phyloP scores from a whole-genome alignment of 2,888 invertebrate genomes.

The Polymixis lichenea region DNA sequence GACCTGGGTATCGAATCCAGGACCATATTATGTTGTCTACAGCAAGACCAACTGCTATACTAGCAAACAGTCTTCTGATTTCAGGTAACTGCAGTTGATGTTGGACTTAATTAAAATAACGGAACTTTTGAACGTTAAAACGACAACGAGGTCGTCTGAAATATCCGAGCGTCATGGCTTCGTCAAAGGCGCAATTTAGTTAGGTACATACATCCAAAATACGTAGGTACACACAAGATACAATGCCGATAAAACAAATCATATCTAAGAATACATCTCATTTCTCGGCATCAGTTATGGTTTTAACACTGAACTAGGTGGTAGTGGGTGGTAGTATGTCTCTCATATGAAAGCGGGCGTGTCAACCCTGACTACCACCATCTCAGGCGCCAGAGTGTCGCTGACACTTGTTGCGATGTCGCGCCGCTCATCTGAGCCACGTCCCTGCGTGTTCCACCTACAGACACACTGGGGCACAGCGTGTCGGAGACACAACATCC shows the following conservation, averaged over 20 bases:
- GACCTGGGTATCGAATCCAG: neutral
- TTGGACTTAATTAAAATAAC: neutral
- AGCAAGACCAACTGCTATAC: neutral
- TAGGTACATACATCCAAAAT: no score
- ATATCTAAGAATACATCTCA: neutral
- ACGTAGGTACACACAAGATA: neutral
- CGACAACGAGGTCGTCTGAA: neutral
- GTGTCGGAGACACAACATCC: neutral
- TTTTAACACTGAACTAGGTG: no score
- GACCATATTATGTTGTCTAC: neutral
- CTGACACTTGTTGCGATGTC: slow-evolving; percentile 80
- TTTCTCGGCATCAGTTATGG: neutral
- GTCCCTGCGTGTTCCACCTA: slow-evolving; percentile 49
- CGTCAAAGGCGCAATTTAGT: neutral
- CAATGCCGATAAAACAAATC: neutral
- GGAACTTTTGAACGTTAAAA: neutral
- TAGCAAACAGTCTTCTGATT: neutral
- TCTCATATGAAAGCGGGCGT: neutral
- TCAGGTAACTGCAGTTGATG: neutral
- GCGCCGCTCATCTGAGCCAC: slow-evolving; percentile 56
- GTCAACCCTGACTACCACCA: slow-evolving; percentile 40
- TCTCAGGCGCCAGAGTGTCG: slow-evolving; percentile 81
- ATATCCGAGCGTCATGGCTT: neutral
- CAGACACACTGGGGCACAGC: slow-evolving; percentile 3
- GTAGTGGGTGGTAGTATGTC: no score